Evolutionary conservation across 2,888 invertebrate genomes (phyloP), one percentile per base, ranked within the genome.

Genomic region (Eristalinus sepulchralis): DNA sequence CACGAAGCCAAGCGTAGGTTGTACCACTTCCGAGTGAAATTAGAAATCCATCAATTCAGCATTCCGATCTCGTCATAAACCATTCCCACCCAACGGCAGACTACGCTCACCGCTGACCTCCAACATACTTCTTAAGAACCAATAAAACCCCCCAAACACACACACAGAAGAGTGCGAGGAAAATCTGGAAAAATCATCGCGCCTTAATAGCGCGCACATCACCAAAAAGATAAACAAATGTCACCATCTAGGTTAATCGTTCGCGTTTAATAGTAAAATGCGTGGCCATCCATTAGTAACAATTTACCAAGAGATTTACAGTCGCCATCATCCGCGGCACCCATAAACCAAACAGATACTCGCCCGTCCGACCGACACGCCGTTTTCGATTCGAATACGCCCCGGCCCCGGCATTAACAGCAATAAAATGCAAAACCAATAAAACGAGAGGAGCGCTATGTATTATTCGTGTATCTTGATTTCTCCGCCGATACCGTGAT

Each of bases 221-320:
- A 64, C 34, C 31, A n/a, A 27, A 67, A 57, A 39, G 39, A 79
- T 36, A 70, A 47, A 53, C 11, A 64, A 75, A 53, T 78, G 62
- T 75, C 70, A 78, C 33, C 70, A 83, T 73, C 39, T 86, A 83
- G 86, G 86, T 75, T 78, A 82, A 83, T 75, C 73, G 39, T 13
- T 31, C 75, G 11, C 67, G 55, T 60, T 82, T n/a, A 55, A 34
- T 24, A 70, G 47, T 11, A 77, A 81, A 82, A 85, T 36, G 62
- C 82, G 20, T 86, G 70, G 75, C 82, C 75, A 82, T 78, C 86
- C 73, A 86, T 86, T 86, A 86, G 86, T 68, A 67, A 66, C 83
- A 86, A 86, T 83, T 86, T 75, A 83, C 34, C 57, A 39, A 17
- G 64, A 63, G 73, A 83, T 79, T 86, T 83, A 86, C 86, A 75